phyloP scores from a whole-genome alignment of 2,797 vertebrate genomes.

The Helostoma temminkii region DNA sequence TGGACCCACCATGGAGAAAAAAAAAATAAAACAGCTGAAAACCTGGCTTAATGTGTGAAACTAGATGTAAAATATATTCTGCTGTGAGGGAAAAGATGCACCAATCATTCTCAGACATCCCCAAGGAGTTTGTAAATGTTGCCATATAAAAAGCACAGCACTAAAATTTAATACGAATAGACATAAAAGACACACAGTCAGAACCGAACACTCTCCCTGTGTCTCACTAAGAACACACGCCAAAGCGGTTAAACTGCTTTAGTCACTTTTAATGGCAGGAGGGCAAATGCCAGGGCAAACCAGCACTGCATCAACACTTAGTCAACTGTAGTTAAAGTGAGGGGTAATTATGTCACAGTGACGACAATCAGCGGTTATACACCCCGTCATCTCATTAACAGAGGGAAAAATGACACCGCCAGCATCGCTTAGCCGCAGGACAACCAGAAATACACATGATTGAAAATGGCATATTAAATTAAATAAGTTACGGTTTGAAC shows the following conservation, averaged over 20 bases:
- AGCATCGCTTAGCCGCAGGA: conserved; percentile 32
- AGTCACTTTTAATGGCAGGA: conserved; percentile 71
- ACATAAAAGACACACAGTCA: conserved; percentile 22
- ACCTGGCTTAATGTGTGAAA: conserved; percentile 31
- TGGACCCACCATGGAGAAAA: conserved; percentile 15
- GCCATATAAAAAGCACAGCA: conserved; percentile 18
- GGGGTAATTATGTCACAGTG: conserved; percentile 70
- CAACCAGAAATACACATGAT: conserved; percentile 28
- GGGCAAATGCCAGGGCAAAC: conserved; percentile 66
- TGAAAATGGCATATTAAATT: conserved; percentile 27
- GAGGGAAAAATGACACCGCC: conserved; percentile 35
- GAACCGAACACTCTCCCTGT: conserved; percentile 24
- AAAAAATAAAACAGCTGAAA: conserved; percentile 49
- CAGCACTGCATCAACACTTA: conserved; percentile 72
- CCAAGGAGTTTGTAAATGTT: conserved; percentile 5
- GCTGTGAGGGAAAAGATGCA: conserved; percentile 4
- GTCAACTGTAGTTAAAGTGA: conserved; percentile 70
- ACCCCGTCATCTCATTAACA: conserved; percentile 64
- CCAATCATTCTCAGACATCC: conserved; percentile 3
- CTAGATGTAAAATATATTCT: conserved; percentile 38
- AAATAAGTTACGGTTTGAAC: conserved; percentile 10
- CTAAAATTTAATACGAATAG: not conserved
- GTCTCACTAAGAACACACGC: conserved; percentile 29
- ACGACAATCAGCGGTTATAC: conserved; percentile 69
- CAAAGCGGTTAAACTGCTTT: conserved; percentile 54